Evolutionary conservation across 2,797 vertebrate species (phyloP).

Genomic region (Mycteria americana): DNA sequence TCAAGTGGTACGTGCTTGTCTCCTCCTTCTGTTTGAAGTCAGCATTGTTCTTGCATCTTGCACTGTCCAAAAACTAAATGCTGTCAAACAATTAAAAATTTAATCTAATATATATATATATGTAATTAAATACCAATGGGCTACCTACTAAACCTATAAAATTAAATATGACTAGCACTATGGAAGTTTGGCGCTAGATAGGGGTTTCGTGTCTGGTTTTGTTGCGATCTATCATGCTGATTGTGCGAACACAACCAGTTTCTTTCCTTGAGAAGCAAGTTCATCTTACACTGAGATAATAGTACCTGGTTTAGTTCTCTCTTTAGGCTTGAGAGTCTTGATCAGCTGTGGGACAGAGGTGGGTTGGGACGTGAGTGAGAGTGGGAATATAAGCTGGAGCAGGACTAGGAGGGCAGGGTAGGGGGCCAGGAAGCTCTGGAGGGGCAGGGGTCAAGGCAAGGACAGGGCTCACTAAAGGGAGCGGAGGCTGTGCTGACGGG

Average conservation of each 20-base stretch:
- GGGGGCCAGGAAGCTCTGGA: background rate
- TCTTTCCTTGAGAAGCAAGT: background rate
- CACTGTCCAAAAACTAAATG: background rate
- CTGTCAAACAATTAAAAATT: background rate
- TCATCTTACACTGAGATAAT: background rate
- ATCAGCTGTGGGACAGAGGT: background rate
- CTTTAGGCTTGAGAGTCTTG: background rate
- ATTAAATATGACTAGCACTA: background rate
- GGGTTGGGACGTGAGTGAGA: background rate
- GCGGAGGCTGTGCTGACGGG: accelerated
- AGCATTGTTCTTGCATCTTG: background rate
- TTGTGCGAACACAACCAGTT: background rate
- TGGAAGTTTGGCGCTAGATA: background rate
- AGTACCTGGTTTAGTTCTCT: background rate
- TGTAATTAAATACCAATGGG: background rate
- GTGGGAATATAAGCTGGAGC: background rate
- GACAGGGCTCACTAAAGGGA: background rate
- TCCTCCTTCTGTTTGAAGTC: background rate
- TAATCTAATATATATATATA: background rate
- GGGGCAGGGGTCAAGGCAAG: background rate
- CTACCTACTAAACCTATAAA: background rate
- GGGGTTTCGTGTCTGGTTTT: background rate
- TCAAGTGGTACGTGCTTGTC: background rate
- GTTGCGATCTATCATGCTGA: background rate
- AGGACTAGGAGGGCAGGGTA: background rate